Evolutionary conservation across 2,797 vertebrate species (phyloP).

Genomic region (Vultur gryphus): DNA sequence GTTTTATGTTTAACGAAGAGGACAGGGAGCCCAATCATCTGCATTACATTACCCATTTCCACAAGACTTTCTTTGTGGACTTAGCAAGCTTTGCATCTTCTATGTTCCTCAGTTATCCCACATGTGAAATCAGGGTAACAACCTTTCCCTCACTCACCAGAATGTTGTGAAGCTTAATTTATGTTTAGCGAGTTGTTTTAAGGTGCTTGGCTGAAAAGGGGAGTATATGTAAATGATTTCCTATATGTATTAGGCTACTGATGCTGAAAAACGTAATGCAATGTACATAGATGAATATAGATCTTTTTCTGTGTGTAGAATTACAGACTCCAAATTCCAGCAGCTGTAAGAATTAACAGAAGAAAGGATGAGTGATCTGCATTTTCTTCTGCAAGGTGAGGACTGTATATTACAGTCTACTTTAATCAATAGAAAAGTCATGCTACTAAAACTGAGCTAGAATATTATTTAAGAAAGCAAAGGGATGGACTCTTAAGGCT

Average conservation of each 20-base stretch:
- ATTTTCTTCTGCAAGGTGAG: neutral
- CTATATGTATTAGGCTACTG: neutral
- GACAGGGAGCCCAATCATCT: neutral
- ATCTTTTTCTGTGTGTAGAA: neutral
- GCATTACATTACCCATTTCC: neutral
- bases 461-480: conserved; percentile 8
- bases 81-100: neutral
- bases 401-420: neutral
- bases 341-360: neutral
- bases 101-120: neutral
- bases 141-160: neutral
- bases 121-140: neutral
- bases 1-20: neutral
- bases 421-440: conserved; percentile 9
- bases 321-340: neutral
- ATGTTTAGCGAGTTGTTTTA: neutral
- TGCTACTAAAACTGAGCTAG: neutral
- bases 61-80: neutral
- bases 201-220: neutral
- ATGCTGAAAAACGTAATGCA: neutral
- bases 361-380: neutral
- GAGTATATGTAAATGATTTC: neutral
- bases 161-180: neutral
- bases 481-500: neutral
- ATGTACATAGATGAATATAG: neutral